Percentiles rank a stretch among this genome's conserved stretches.
Evolutionary conservation across 2,888 invertebrate genomes (phyloP).

Genomic region (Polia nebulosa): DNA sequence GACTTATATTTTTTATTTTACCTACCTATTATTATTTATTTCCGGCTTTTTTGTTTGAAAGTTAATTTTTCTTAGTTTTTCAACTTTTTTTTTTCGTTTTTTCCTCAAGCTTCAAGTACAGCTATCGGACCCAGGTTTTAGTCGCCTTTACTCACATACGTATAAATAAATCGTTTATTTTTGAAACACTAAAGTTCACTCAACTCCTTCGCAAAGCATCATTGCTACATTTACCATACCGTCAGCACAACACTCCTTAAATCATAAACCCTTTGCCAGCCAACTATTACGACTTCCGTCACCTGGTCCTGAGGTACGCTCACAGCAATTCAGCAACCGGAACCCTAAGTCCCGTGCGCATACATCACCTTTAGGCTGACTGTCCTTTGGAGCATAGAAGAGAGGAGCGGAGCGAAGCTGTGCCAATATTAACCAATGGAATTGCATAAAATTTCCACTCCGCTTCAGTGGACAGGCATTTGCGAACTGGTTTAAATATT

Average conservation of each 20-base stretch:
- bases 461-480: too few relatives aligned
- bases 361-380: constrained; percentile 59
- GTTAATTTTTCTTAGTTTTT: background rate
- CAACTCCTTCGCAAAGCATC: background rate
- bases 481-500: too few relatives aligned
- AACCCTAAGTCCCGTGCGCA: constrained; percentile 36
- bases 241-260: background rate
- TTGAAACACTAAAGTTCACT: background rate
- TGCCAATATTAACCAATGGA: too few relatives aligned
- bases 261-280: constrained; percentile 31
- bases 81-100: too few relatives aligned
- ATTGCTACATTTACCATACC: background rate
- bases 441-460: too few relatives aligned
- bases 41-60: background rate
- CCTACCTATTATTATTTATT: background rate
- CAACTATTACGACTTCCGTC: constrained; percentile 50
- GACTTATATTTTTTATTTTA: background rate
- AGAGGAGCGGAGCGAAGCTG: too few relatives aligned
- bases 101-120: too few relatives aligned
- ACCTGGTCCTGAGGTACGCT: constrained; percentile 35
- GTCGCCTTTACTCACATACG: too few relatives aligned
- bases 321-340: constrained; percentile 40
- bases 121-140: too few relatives aligned
- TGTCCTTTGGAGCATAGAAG: too few relatives aligned
- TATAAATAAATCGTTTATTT: too few relatives aligned